Conservation (phyloP, 2,113 vertebrate genomes). For the Alligator sinensis region DNA sequence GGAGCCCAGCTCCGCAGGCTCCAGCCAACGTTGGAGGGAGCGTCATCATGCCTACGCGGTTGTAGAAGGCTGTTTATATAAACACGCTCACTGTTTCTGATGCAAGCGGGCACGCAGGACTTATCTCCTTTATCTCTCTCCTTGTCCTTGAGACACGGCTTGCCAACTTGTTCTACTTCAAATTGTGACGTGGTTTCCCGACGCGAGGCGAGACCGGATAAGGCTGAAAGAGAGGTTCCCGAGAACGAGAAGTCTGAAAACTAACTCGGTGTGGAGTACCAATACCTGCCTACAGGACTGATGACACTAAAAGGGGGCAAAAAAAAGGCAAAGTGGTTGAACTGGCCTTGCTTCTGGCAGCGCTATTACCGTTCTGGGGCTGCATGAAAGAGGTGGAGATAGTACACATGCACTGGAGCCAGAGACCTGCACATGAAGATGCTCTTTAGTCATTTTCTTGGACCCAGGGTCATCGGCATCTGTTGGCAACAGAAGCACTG, state of each 20-base stretch:
- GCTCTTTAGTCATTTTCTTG: neutral
- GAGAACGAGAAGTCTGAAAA: neutral
- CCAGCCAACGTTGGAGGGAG: neutral
- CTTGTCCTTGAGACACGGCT: neutral
- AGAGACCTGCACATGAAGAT: neutral
- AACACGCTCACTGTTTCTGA: neutral
- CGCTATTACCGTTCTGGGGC: accelerated
- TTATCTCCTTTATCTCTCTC: neutral
- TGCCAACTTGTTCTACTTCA: accelerated
- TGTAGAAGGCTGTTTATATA: neutral
- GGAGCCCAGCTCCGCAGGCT: neutral
- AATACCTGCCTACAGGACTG: neutral
- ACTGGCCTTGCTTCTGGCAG: accelerated
- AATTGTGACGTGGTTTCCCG: accelerated
- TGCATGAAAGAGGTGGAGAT: neutral
- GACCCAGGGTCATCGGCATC: neutral
- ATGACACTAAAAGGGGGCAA: neutral
- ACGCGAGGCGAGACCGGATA: neutral
- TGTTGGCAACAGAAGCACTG: neutral
- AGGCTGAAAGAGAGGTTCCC: neutral
- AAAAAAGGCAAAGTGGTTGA: neutral
- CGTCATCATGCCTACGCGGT: neutral
- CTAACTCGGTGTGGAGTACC: neutral
- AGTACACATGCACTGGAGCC: neutral
- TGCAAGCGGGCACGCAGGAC: neutral